Evolutionary conservation across 92 coral and sea anemone species (phyloP), one percentile per base, ranked within the genome.

Genomic region (Umimayanthus chanpuru): DNA sequence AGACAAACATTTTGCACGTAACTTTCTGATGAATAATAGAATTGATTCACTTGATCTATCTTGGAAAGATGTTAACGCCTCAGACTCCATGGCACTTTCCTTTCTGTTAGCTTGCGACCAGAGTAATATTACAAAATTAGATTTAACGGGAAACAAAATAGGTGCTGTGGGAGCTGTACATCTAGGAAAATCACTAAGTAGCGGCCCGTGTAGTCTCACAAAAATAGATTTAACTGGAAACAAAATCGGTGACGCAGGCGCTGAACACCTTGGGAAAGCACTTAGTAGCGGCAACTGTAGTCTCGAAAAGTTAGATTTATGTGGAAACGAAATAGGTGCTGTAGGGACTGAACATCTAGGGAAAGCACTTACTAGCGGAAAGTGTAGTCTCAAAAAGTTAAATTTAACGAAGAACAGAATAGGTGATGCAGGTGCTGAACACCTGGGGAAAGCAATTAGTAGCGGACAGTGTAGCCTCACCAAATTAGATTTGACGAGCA

Each of bases 81-180:
- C 49, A 39, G 79, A 75, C 14, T 75, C 44, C 49, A 75, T 75
- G 49, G 79, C 79, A 2, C 79, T 75, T 5, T 75, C 79, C 44
- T 75, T 75, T 75, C 15, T 75, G 3, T 39, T 75, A 75, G 28
- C 25, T 18, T 26, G 47, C 25, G 79, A 23, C 2, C 50, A 6
- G n/a, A 38, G 79, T 32, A 39, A 11, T 74, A 25, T 32, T 11
- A 74, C 79, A 14, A 4, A 32, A 29, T 36, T 75, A 75, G 12
- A 39, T 18, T 39, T 75, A 5, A 75, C 18, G 9, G n/a, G 14
- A 9, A 32, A 39, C 53, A 7, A 18, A 40, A 75, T 75, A 12
- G 53, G 50, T 75, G n/a, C 21, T 14, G 30, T n/a, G 38, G 50
- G 18, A 9, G 23, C 49, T 39, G 25, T 38, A 38, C 49, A 39